Evolutionary conservation across 1,140 invertebrate species (phyloP).

Genomic region (Drosophila subpulchrella): DNA sequence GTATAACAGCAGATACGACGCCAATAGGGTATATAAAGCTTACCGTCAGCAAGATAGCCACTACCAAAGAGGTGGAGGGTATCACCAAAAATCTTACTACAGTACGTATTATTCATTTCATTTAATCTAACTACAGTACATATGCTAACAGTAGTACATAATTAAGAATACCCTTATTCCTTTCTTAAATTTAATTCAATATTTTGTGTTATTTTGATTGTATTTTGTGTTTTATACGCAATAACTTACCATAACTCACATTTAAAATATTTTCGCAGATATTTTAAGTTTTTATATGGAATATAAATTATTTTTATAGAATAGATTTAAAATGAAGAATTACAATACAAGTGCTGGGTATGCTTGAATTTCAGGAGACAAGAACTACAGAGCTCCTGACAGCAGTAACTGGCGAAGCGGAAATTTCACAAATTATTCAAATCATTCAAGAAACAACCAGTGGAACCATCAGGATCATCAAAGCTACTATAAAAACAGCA

Average conservation of each 20-base stretch:
- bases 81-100: neutral
- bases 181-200: too few species aligned
- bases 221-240: too few species aligned
- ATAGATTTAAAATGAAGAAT: neutral
- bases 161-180: too few species aligned
- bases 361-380: slow-evolving; percentile 6
- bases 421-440: neutral
- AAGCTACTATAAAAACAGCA: neutral
- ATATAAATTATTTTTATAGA: neutral
- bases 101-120: neutral
- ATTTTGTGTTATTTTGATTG: too few species aligned
- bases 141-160: too few species aligned
- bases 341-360: neutral
- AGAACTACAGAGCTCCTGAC: neutral
- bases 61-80: slow-evolving; percentile 1
- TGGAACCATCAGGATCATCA: neutral
- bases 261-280: too few species aligned
- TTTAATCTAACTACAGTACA: too few species aligned
- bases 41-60: neutral
- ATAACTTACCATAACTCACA: too few species aligned
- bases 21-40: neutral
- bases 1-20: neutral
- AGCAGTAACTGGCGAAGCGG: neutral
- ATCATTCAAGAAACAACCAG: neutral
- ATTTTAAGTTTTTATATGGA: neutral